phyloP scores from a whole-genome alignment of 2,113 vertebrate genomes.

The Chrysemys picta region DNA sequence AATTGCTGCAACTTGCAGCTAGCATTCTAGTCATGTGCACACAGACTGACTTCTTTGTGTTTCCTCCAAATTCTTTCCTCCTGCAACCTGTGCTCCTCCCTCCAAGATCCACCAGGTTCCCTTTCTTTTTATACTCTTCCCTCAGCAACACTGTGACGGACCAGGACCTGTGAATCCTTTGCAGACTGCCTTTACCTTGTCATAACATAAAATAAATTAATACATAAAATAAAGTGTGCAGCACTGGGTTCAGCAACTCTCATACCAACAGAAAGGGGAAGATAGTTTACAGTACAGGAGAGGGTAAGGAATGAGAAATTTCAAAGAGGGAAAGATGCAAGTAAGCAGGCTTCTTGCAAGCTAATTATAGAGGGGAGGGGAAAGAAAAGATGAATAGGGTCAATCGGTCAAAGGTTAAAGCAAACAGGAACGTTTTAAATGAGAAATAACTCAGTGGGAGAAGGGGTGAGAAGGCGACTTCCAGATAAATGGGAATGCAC shows the following conservation, averaged over 20 bases:
- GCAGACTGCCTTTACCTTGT: background rate
- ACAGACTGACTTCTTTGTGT: background rate
- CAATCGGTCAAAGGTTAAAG: background rate
- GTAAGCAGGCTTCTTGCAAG: background rate
- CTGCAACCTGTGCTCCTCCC: background rate
- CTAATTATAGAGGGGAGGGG: background rate
- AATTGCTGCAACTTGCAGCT: background rate
- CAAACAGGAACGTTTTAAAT: background rate
- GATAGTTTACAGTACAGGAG: background rate
- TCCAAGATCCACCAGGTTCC: background rate
- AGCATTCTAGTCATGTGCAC: background rate
- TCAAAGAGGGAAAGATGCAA: slow-evolving; percentile 5
- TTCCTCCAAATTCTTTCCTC: background rate
- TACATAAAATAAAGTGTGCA: background rate
- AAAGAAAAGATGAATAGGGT: background rate
- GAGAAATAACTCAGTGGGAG: background rate
- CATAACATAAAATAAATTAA: background rate
- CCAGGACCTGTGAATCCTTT: background rate
- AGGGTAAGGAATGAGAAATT: slow-evolving; percentile 15
- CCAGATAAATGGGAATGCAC: background rate
- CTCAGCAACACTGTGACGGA: background rate
- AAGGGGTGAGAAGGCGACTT: background rate
- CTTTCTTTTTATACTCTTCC: background rate
- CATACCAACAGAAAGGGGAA: background rate
- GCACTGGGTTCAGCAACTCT: background rate